Conservation (phyloP, 2,888 invertebrate genomes). For the Nudaria mundana region DNA sequence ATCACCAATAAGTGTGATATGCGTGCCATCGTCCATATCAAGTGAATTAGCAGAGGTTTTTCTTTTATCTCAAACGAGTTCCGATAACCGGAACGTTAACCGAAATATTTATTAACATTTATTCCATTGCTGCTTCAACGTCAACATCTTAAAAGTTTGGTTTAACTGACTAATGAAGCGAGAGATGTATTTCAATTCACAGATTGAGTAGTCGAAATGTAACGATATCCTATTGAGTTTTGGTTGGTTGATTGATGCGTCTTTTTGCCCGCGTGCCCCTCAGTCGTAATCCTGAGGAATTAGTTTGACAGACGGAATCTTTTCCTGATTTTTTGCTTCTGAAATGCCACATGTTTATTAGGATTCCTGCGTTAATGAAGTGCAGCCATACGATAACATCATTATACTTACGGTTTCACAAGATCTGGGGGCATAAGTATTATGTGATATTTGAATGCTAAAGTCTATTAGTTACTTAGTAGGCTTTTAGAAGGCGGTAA, state of each 20-base stretch:
- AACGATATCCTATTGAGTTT: constrained; percentile 53
- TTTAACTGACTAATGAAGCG: constrained; percentile 11
- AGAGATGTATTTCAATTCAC: constrained; percentile 20
- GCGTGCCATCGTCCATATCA: constrained; percentile 42
- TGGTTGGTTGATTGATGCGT: constrained; percentile 64
- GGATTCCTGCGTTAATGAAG: constrained; percentile 63
- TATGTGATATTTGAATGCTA: no score
- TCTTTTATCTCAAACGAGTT: constrained; percentile 41
- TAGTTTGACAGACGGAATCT: constrained; percentile 74
- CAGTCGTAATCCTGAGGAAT: constrained; percentile 63
- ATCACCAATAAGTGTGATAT: constrained; percentile 48
- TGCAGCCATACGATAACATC: constrained; percentile 62
- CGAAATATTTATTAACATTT: constrained; percentile 1
- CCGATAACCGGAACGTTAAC: constrained; percentile 13
- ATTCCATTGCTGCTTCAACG: no score
- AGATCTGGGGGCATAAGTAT: no score
- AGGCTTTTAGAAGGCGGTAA: no score
- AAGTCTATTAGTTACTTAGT: no score
- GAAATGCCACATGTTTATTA: constrained; percentile 70
- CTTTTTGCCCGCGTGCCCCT: constrained; percentile 71
- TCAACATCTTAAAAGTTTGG: constrained; percentile 9
- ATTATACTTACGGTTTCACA: no score
- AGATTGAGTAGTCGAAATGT: constrained; percentile 30
- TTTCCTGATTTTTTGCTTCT: constrained; percentile 67
- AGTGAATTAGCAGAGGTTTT: constrained; percentile 49